These are phyloP conservation scores for Platichthys stellatus DNA, from an alignment of 2,113 vertebrate genomes.

Conservation along the genomic window DNA sequence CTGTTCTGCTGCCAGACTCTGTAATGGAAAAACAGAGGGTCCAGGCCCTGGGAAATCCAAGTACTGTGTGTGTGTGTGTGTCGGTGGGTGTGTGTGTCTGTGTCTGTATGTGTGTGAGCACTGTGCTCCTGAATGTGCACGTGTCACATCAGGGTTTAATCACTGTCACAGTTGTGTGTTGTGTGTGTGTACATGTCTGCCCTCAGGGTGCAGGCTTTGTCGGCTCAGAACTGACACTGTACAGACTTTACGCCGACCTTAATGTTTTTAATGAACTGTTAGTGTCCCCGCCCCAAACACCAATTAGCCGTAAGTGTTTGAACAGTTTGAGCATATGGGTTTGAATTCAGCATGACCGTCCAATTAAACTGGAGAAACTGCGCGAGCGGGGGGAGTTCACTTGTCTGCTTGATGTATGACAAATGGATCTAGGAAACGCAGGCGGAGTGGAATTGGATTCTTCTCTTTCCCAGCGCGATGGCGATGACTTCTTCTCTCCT, in stretches of 20 bases:
- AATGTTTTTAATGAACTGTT: conserved; percentile 1
- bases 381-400: conserved; percentile 62
- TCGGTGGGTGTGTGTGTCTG: conserved; percentile 35
- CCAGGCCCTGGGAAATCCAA: conserved; percentile 57
- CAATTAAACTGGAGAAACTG: neutral
- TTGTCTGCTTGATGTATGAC: conserved; percentile 73
- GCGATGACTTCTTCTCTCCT: conserved; percentile 22
- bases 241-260: neutral
- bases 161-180: neutral
- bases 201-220: neutral
- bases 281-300: neutral
- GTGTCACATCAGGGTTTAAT: conserved; percentile 3
- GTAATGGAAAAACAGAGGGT: conserved; percentile 70
- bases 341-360: neutral
- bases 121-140: neutral
- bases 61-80: conserved; percentile 27
- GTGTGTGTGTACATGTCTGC: neutral
- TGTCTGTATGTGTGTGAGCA: conserved; percentile 2
- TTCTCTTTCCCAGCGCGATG: conserved; percentile 48
- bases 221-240: neutral
- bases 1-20: conserved; percentile 51
- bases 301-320: neutral
- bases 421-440: conserved; percentile 57
- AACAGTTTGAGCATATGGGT: neutral
- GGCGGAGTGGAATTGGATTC: conserved; percentile 65